Conservation (phyloP, 1,140 invertebrate species). For the Metopolophium dirhodum region DNA sequence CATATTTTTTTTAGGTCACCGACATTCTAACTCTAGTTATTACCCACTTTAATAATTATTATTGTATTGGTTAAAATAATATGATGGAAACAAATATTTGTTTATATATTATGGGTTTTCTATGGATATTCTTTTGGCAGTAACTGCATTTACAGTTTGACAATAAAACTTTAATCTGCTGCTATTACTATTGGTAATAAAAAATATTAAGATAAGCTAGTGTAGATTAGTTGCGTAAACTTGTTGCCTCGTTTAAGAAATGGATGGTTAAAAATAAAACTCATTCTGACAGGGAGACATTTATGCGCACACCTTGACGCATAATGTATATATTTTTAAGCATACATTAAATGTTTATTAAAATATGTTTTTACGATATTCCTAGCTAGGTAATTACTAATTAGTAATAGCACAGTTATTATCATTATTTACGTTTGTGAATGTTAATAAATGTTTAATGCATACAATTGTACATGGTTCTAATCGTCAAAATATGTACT, state of each 20-base stretch:
- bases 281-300: neutral
- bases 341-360: neutral
- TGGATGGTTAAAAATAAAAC: neutral
- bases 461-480: neutral
- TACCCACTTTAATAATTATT: neutral
- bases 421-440: neutral
- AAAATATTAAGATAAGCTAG: neutral
- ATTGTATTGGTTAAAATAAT: neutral
- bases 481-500: neutral
- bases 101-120: neutral
- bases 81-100: neutral
- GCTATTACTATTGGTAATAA: conserved; percentile 8
- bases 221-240: neutral
- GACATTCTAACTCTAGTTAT: no score
- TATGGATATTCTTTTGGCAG: neutral
- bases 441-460: neutral
- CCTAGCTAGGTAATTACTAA: neutral
- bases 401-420: neutral
- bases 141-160: neutral
- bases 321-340: neutral
- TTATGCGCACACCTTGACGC: neutral
- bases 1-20: no score
- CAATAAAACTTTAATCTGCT: neutral
- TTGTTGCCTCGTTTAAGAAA: neutral
- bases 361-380: neutral